phyloP scores from a whole-genome alignment of 2,888 invertebrate species.

The Chirona hameri region DNA sequence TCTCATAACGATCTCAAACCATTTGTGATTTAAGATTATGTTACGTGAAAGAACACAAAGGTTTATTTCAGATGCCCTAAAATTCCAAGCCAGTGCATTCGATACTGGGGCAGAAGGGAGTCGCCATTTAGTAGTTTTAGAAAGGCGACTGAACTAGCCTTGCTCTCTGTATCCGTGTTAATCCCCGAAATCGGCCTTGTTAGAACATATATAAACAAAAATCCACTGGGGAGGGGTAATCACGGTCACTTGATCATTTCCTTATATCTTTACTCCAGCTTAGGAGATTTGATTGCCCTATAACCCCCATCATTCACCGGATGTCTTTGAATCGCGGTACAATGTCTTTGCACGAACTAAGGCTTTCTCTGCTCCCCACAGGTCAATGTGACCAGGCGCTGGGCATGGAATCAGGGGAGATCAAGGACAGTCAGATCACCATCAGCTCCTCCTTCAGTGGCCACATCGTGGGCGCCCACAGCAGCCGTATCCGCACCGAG shows the following conservation, averaged over 20 bases:
- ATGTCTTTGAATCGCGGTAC: background rate
- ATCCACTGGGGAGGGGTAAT: background rate
- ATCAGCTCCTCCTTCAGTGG: slow-evolving; percentile 50
- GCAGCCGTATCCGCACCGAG: slow-evolving; percentile 36
- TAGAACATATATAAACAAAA: no score
- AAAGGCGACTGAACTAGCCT: no score
- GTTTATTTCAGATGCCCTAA: no score
- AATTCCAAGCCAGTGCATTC: no score
- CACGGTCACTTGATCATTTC: background rate
- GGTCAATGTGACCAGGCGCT: slow-evolving; percentile 41
- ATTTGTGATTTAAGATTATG: no score
- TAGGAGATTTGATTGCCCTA: background rate
- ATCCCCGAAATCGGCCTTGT: no score
- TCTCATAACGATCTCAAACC: no score
- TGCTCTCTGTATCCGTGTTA: no score
- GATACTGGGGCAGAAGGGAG: no score
- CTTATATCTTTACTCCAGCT: background rate
- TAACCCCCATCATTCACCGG: background rate
- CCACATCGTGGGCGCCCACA: slow-evolving; percentile 33
- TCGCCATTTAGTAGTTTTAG: no score
- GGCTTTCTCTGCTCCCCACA: background rate
- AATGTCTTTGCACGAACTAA: background rate
- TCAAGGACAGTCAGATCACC: slow-evolving; percentile 48
- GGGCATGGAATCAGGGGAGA: slow-evolving; percentile 51
- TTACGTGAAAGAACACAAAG: no score